Evolutionary conservation across 2,888 invertebrate species (phyloP), one percentile per base, ranked within the genome.

Genomic region (Crematogaster levior): DNA sequence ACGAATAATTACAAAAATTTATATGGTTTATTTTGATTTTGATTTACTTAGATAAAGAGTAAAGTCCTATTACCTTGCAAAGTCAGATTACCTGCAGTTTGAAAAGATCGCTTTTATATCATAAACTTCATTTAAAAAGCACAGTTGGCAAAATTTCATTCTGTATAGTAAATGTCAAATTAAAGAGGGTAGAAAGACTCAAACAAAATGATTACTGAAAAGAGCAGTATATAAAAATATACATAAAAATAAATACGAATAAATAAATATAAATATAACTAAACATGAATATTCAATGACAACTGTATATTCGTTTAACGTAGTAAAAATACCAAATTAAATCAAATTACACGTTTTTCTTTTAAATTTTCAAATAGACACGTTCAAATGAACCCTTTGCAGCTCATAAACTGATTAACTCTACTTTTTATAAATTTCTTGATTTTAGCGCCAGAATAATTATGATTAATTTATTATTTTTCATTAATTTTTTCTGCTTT

Each of bases 1-100:
- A 60, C n/a, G n/a, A 12, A 60, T 60, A 34, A 56, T 56, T 56
- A n/a, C 12, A 37, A 61, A 63, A 61, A 63, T 15, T 63, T 63
- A 7, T 24, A 21, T 7, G 7, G 3, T 61, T 61, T 34, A 21
- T 37, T 21, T 37, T 21, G 6, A 63, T 63, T 40, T 63, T 40
- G 1, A 40, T 63, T 63, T 63, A 40, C n/a, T n/a, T n/a, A n/a
- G n/a, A 40, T 63, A 40, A 1, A 40, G n/a, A 40, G 5, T 40
- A 21, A 3, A 21, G 37, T 24, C 12, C 0, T 61, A n/a, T n/a
- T n/a, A n/a, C n/a, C n/a, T n/a, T n/a, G n/a, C n/a, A n/a, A n/a
- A n/a, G n/a, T n/a, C n/a, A 61, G 18, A 37, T 24, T 63, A 63
- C 37, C 24, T 63, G 24, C 37, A 63, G 15, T 63, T 40, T 63